Percentiles rank a stretch among this genome's conserved stretches.
Conservation (phyloP, 2,797 vertebrate genomes). For the Heterohyrax brucei region DNA sequence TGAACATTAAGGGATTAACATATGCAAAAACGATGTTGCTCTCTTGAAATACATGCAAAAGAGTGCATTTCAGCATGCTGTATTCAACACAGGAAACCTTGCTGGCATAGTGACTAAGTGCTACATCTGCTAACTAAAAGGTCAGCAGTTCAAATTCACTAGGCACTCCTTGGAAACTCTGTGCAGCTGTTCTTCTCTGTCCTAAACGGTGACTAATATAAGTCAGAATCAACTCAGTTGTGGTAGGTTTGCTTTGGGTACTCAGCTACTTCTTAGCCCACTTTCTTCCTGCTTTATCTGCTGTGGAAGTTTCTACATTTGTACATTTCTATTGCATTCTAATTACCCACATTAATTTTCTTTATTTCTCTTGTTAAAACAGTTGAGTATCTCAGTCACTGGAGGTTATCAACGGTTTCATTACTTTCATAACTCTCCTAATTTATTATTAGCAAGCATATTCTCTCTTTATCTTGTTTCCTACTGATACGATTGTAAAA, state of each 20-base stretch:
- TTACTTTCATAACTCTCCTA: constrained; percentile 79
- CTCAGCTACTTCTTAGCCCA: not conserved
- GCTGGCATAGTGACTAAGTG: no score
- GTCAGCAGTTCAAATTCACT: no score
- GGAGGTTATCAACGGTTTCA: constrained; percentile 81
- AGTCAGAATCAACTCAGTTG: no score
- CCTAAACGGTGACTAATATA: no score
- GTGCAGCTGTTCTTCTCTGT: no score
- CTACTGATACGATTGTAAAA: constrained; percentile 86
- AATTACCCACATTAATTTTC: constrained; percentile 79
- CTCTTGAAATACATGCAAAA: constrained; percentile 46
- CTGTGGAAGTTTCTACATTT: constrained; percentile 67
- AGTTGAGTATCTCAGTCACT: constrained; percentile 76
- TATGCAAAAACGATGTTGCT: not conserved
- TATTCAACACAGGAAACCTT: not conserved
- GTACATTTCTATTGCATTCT: constrained; percentile 14
- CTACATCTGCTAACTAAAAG: no score
- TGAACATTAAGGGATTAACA: not conserved
- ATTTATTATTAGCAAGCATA: constrained; percentile 86
- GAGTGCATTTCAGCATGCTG: not conserved
- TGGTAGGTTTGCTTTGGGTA: no score
- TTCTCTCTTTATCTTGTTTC: constrained; percentile 82
- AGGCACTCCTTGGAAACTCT: no score
- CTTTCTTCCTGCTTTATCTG: not conserved
- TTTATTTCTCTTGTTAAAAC: constrained; percentile 83